phyloP scores from a whole-genome alignment of 2,797 vertebrate genomes.

The Odontamblyopus rebecca region DNA sequence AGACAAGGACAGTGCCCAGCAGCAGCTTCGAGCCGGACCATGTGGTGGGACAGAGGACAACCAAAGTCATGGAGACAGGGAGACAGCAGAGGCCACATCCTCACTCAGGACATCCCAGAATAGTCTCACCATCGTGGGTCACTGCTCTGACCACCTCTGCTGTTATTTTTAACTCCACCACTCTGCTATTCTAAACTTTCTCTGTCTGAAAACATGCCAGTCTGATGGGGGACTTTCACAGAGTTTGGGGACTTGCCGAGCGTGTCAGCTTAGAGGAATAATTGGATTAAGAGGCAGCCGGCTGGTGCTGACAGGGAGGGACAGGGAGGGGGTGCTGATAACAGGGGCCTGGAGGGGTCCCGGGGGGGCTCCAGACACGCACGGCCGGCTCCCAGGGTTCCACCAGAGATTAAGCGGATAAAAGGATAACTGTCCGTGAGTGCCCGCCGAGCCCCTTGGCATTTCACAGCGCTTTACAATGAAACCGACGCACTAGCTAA shows the following conservation, averaged over 20 bases:
- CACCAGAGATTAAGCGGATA: constrained; percentile 59
- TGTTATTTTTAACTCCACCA: constrained; percentile 8
- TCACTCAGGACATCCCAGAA: constrained; percentile 53
- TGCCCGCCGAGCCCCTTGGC: constrained; percentile 42
- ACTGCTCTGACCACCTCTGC: background rate
- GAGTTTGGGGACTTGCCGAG: constrained; percentile 68
- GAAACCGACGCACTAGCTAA: background rate
- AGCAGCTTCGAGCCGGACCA: constrained; percentile 40
- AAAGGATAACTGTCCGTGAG: constrained; percentile 56
- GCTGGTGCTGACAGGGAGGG: constrained; percentile 65
- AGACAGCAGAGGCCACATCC: constrained; percentile 58
- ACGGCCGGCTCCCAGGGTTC: constrained; percentile 51
- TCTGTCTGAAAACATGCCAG: constrained; percentile 13
- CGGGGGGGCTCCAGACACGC: constrained; percentile 51
- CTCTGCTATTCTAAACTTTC: constrained; percentile 27
- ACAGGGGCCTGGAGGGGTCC: constrained; percentile 48
- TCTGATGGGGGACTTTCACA: constrained; percentile 1
- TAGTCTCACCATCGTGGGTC: constrained; percentile 38
- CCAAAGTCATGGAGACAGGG: constrained; percentile 64
- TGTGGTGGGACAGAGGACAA: constrained; percentile 24
- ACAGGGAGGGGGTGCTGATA: constrained; percentile 62
- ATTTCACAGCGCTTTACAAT: constrained; percentile 19
- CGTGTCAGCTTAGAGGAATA: constrained; percentile 77
- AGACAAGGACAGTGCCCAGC: constrained; percentile 7
- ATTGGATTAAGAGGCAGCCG: constrained; percentile 78